Evolutionary conservation across 2,797 vertebrate species (phyloP), one percentile per base, ranked within the genome.

Genomic region (Alectoris magna): DNA sequence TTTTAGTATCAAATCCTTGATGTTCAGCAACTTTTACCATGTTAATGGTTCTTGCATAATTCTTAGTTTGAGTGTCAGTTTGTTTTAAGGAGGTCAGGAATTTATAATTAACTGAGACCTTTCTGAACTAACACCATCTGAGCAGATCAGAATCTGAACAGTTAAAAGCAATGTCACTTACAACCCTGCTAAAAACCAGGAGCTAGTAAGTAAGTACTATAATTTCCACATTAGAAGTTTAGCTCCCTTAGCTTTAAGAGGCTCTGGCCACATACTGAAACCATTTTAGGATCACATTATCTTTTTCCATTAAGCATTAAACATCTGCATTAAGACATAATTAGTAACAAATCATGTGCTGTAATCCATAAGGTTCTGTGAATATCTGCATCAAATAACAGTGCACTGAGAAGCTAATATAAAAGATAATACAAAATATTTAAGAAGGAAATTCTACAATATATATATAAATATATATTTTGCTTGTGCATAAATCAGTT

Each of bases 361-460:
- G 66, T 91, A 96, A 97, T 96, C 90, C 94, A 93, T 73, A 93
- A 94, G 6, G 7, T 84, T 83, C 87, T 95, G 88, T 91, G 90
- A 93, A 84, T 84, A 92, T 90, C 75, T 66, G 31, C 43, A 69
- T 79, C 49, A 78, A 91, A 74, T 80, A 94, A 86, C 59, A 90
- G 66, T 71, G 63, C 70, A 86, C 56, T 95, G 79, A 90, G 48
- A 86, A 56, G 89, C 87, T 97, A 95, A 95, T 68, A 93, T 75
- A 94, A 94, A 95, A 94, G 89, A 93, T 53, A 91, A 43, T 93
- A 96, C 73, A 96, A 97, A 97, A 92, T 87, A 96, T 12, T 83
- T 87, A 95, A 90, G 86, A 91, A 63, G 48, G 48, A 81, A 91
- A 85, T 89, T 79, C 79, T 88, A 90, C 21, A 16, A 49, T 80